Percentiles rank a stretch among this genome's conserved stretches.
These are phyloP conservation scores for Drosophila sulfurigaster DNA, from an alignment of 1,140 invertebrate species.

Conservation along the genomic window DNA sequence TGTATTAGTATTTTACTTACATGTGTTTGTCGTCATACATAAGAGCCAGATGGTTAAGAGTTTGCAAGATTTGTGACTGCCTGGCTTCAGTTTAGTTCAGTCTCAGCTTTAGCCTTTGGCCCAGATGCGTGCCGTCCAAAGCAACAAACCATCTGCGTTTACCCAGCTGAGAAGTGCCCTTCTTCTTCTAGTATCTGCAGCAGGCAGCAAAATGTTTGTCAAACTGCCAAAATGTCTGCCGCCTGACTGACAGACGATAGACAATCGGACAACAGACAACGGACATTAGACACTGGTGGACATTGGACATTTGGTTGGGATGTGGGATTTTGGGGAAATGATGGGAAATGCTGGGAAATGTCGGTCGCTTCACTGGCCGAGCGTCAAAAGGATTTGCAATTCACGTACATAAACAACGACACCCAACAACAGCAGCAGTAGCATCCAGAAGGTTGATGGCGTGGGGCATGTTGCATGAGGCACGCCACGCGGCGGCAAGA, in stretches of 20 bases:
- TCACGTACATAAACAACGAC: conserved; percentile 72
- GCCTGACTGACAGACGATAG: conserved; percentile 26
- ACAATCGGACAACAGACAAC: neutral
- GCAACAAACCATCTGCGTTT: conserved; percentile 37
- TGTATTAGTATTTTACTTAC: conserved; percentile 48
- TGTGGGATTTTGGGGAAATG: neutral
- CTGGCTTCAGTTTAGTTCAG: neutral
- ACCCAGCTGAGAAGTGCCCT: conserved; percentile 35
- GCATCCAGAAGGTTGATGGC: neutral
- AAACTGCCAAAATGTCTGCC: conserved; percentile 57
- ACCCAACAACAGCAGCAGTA: conserved; percentile 34
- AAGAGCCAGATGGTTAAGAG: conserved; percentile 25
- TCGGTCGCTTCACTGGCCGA: conserved; percentile 32
- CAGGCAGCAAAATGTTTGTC: conserved; percentile 60
- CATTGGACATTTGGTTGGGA: neutral
- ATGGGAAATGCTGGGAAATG: neutral
- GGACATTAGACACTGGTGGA: neutral
- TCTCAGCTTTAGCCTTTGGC: neutral
- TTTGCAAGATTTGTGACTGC: conserved; percentile 31
- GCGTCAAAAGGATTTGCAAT: conserved; percentile 58
- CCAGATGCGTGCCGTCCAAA: neutral
- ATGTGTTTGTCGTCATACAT: conserved; percentile 32
- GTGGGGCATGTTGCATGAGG: conserved; percentile 1
- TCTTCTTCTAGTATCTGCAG: conserved; percentile 29
- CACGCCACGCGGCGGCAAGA: conserved; percentile 1